Evolutionary conservation across 2,113 vertebrate genomes (phyloP), one percentile per base, ranked within the genome.

Genomic region (Gopherus flavomarginatus): DNA sequence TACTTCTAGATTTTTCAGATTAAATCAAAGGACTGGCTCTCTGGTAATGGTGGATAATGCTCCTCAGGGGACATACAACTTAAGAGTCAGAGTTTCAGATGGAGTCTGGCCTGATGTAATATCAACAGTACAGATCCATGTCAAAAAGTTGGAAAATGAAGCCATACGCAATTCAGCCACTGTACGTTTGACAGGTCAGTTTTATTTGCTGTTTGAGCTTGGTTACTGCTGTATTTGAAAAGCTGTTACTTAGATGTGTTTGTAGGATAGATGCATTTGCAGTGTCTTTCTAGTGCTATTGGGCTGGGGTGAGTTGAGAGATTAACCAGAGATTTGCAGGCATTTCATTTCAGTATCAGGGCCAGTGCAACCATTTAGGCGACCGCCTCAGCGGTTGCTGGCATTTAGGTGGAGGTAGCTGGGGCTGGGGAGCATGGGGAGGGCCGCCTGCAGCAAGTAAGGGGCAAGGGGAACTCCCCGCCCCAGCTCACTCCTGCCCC

Each of bases 1-100:
- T 95, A 42, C 91, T 78, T 96, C 69, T 95, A 99, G 99, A 90
- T 98, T 97, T 98, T 99, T 99, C 87, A 98, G 98, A 92, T 97
- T 99, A 96, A 99, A 99, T 97, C 98, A 98, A 97, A 98, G 98
- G 87, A 99, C 98, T 6, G 99, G 99, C 44, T 98, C 99, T 88
- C 97, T 99, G 84, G 97, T 99, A 96, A 99, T 99, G 97, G 98
- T 99, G 95, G 99, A 99, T 95, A 98, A 98, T 26, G 89, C 98
- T 69, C 98, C 98, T 21, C 97, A 98, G 3, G 99, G 99, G 83
- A 98, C 91, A 88, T 99, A 99, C 86, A 97, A 98, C 81, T 98
- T 99, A 94, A 98, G 98, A 97, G 98, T 99, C 52, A 98, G 98
- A 44, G 99, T 99, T 91, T 98, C 99, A 14, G 99, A 99, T 95